phyloP scores from a whole-genome alignment of 2,888 invertebrate genomes.

The Drosophila acutilabella region DNA sequence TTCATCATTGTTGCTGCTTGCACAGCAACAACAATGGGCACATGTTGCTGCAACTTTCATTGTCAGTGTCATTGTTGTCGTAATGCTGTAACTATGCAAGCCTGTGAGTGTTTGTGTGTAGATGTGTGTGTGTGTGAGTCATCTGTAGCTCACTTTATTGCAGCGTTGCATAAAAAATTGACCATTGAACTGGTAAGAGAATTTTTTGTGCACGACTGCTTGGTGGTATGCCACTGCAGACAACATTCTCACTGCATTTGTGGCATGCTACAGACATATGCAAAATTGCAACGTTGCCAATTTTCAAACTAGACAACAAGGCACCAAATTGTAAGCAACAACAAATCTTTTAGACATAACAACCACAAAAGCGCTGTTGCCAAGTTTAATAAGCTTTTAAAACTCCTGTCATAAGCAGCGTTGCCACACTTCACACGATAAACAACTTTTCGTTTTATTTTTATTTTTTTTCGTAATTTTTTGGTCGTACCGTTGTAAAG shows the following conservation, averaged over 20 bases:
- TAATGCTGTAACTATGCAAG: conserved; percentile 23
- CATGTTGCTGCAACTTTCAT: conserved; percentile 71
- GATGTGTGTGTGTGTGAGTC: conserved; percentile 23
- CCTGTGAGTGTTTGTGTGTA: conserved; percentile 15
- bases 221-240: conserved; percentile 24
- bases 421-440: conserved; percentile 33
- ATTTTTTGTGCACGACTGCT: conserved; percentile 47
- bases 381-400: not conserved
- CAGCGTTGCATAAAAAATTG: conserved; percentile 63
- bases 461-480: not conserved
- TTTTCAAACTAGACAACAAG: conserved; percentile 7
- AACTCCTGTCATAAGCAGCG: not conserved
- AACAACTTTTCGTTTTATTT: not conserved
- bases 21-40: conserved; percentile 58
- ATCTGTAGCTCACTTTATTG: conserved; percentile 50
- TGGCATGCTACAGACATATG: conserved; percentile 5
- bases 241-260: conserved; percentile 29
- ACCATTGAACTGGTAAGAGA: conserved; percentile 69
- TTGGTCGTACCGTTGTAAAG: conserved; percentile 9
- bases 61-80: conserved; percentile 77
- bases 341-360: not conserved
- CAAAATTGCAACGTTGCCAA: conserved; percentile 37
- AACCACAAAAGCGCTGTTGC: not conserved
- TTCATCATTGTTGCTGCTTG: conserved; percentile 63
- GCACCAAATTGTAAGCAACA: not conserved